Evolutionary conservation across 1,140 invertebrate species (phyloP), one percentile per base, ranked within the genome.

Genomic region (Vanessa atalanta): DNA sequence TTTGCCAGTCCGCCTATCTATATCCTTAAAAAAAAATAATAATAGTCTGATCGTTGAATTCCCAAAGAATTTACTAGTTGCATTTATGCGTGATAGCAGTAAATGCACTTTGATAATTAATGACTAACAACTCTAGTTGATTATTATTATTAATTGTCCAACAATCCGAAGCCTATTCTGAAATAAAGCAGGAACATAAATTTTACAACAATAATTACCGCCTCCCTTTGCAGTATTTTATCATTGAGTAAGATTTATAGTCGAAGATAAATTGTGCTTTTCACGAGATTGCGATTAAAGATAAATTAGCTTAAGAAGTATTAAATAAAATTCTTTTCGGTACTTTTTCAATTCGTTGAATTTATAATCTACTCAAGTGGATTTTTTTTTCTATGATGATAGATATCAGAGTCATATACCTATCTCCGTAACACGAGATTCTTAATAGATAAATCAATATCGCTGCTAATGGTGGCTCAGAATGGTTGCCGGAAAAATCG

Each of bases 161-260:
- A 64, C 37, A 26, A 75, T 70, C 64, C 11, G 53, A 47, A 48
- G 47, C 26, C 64, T 37, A 73, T 71, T 73, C 66, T 73, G 69
- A 75, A 75, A 79, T 70, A 68, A 76, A 73, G 66, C 70, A 68
- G 37, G 73, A 72, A 78, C 65, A 74, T 81, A 81, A 81, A 81
- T 79, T 77, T 72, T 67, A 75, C 57, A 76, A 74, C 75, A 79
- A 79, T 78, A 79, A 81, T 81, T 79, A 79, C 74, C 70, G 69
- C 74, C 61, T 75, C 70, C 72, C 69, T 65, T 74, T 73, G 47
- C 73, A 50, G 75, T 81, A 81, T 81, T 83, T 79, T 83, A 83
- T 79, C 79, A 80, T 77, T 81, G 77, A 75, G 68, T 75, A 68
- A 74, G 76, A 81, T 83, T 81, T 81, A 83, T 81, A 73, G 70